Evolutionary conservation across 2,888 invertebrate species (phyloP).

Genomic region (Cataglyphis livida): DNA sequence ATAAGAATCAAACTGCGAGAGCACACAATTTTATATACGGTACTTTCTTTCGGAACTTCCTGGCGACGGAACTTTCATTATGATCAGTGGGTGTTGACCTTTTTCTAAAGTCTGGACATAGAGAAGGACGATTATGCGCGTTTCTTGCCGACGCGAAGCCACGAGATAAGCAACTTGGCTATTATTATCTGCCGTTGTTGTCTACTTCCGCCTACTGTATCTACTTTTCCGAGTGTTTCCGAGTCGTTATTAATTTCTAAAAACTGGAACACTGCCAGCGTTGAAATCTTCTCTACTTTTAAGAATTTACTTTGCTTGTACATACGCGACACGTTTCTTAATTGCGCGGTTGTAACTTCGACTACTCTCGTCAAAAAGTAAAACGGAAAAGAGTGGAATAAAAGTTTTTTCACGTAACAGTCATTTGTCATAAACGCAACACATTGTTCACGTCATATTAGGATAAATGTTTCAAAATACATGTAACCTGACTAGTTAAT

Average conservation of each 20-base stretch:
- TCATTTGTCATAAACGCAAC: background rate
- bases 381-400: background rate
- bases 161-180: constrained; percentile 39
- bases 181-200: constrained; percentile 52
- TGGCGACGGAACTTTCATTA: constrained; percentile 42
- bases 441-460: background rate
- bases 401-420: background rate
- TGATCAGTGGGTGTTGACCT: constrained; percentile 46
- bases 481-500: background rate
- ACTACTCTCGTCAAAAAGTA: background rate
- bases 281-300: constrained; percentile 31
- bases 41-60: constrained; percentile 43
- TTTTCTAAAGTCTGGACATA: constrained; percentile 45
- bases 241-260: constrained; percentile 44
- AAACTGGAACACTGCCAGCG: constrained; percentile 49
- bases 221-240: constrained; percentile 38
- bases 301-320: constrained; percentile 35
- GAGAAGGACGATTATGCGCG: constrained; percentile 24
- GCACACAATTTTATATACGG: constrained; percentile 43
- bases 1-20: constrained; percentile 18
- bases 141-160: constrained; percentile 38
- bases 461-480: background rate
- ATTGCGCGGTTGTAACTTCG: constrained; percentile 12
- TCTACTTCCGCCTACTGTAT: constrained; percentile 48
- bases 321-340: background rate